Base-by-base conservation (phyloP, 2,797 vertebrate genomes). In the Heliangelus exortis region DNA sequence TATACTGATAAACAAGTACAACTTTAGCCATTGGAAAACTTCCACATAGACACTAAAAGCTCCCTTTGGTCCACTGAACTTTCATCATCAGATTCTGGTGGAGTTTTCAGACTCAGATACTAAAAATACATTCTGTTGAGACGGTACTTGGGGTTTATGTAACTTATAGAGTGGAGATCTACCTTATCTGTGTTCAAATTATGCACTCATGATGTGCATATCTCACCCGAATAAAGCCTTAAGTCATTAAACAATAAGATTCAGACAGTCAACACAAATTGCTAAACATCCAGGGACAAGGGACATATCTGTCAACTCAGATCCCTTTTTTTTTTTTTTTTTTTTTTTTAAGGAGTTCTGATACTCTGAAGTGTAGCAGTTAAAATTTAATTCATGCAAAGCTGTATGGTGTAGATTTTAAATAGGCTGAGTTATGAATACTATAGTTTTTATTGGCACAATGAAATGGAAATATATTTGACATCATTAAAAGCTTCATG, bases 381-480 rank as follows among this genome's bases (percentile, higher is more conserved):
- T 91, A 91, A 93, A 82, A 84, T 91, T 91, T 92, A 39, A 87
- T 79, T 74, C 53, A 68, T 57, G 16, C 14, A 85, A 87, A 89
- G 33, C 53, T 76, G 21, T 53, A 66, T 3, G 0, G 33, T 28
- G 15, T 68, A 76, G 61, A 66, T 79, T 75, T 90, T 85, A 92
- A 90, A 93, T 41, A 91, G n/a, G 6, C 10, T 79, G 66, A 62
- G 28, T 61, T 92, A 72, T 0, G 29, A 71, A 51, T 75, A 51
- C 25, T 57, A 36, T 0, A 6, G 36, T 34, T 92, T 78, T 62
- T 88, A 82, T 45, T 69, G 63, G 66, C 84, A 31, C 34, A 74
- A 65, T 62, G n/a, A 90, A 57, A 31, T 63, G 45, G 53, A 91
- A 92, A 29, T 51, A 45, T 12, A 57, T 83, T 73, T 93, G 31